Percentiles rank a stretch among this genome's conserved stretches.
Conservation (phyloP, 2,888 invertebrate species). For the Leptogaster cylindrica region DNA sequence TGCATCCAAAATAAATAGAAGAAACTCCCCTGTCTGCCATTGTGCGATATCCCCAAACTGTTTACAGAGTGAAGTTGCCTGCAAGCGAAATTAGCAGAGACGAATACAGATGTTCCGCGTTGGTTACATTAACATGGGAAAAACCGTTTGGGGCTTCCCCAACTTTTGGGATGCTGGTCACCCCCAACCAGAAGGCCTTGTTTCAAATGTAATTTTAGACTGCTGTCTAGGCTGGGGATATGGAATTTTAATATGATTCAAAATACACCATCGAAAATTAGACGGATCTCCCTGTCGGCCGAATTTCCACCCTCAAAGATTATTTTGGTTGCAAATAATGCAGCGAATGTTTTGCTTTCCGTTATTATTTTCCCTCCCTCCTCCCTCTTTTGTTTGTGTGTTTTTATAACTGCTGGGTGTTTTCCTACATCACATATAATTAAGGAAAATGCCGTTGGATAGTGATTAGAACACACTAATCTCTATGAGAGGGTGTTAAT, state of each 20-base stretch:
- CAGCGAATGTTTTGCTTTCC: no score
- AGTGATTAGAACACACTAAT: no score
- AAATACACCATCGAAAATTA: no score
- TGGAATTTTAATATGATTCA: constrained; percentile 37
- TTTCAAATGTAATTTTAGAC: constrained; percentile 34
- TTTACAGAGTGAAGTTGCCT: constrained; percentile 27
- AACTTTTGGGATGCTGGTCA: constrained; percentile 6
- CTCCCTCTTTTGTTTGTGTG: no score
- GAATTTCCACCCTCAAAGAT: no score
- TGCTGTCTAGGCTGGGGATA: background rate
- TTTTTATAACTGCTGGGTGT: no score
- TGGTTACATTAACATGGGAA: constrained; percentile 17
- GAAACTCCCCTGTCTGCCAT: constrained; percentile 28
- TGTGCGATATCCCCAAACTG: constrained; percentile 12
- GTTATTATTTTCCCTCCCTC: no score
- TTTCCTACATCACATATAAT: no score
- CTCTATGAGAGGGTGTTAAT: no score
- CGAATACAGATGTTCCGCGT: constrained; percentile 22
- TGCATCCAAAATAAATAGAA: constrained; percentile 38
- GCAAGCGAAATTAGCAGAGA: constrained; percentile 26
- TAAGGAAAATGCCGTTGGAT: no score
- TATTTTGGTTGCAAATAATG: no score
- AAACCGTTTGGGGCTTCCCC: background rate
- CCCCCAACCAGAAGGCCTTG: constrained; percentile 21
- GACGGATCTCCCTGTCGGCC: no score